Base-by-base conservation (phyloP, 2,113 vertebrate species). In the Reinhardtius hippoglossoides region DNA sequence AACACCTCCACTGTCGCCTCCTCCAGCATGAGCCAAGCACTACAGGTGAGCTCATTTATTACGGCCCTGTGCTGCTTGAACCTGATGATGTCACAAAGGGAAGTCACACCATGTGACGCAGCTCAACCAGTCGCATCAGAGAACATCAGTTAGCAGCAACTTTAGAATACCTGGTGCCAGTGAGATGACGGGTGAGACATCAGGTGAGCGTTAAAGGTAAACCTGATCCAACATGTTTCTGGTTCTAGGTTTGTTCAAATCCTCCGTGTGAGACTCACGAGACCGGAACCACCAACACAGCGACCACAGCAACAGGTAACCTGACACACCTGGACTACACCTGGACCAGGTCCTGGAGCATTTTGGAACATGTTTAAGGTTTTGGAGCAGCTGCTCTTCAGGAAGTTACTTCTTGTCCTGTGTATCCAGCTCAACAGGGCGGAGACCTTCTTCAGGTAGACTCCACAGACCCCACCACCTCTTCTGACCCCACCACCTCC, bases 221-320 rank as follows among this genome's bases (percentile, higher is more conserved):
- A 62, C n/a, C 35, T 21, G 31, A 13, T 62, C 20, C n/a, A 15
- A 1, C 35, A 1, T 9, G 9, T 13, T 50, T 57, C 2, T 48
- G 13, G 1, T 42, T 46, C 9, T 50, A 81, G 0, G 95, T 93
- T 21, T 95, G 95, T 66, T 94, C 95, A 58, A 95, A 96, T 73
- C 95, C 95, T 0, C 95, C 95, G 0, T 95, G 95, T 3, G 95
- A 96, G 77, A 96, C 94, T 3, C 95, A 95, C 0, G 94, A 96
- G 69, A 96, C 96, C 0, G 94, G 95, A 1, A 96, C 96, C 54
- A 96, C 96, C 79, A 96, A 94, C 71, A 96, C 95, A 0, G 82
- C 95, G 58, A 96, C 95, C 0, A 93, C 94, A 27, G 94, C 94
- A 0, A 94, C 95, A 20, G 94, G 94, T 76, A 93, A 91, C 2